phyloP scores from a whole-genome alignment of 1,140 invertebrate species.

The Portunus trituberculatus region DNA sequence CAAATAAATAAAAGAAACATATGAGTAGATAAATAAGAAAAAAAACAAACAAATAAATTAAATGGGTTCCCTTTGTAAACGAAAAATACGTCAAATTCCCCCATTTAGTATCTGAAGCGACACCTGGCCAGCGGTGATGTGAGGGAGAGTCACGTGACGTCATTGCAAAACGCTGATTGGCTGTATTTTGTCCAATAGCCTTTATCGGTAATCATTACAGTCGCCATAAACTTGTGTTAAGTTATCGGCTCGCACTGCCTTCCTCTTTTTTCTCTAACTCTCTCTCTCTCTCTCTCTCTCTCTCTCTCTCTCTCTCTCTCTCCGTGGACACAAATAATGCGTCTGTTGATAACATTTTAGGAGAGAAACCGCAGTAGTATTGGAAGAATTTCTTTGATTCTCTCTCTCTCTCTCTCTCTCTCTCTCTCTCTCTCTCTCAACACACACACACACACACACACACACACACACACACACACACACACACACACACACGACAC shows the following conservation, averaged over 20 bases:
- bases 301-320: too few relatives aligned
- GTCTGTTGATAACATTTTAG: too few relatives aligned
- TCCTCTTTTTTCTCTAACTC: not conserved
- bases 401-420: not conserved
- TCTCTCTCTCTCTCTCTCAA: constrained; percentile 5
- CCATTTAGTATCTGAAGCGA: too few relatives aligned
- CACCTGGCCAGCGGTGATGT: not conserved
- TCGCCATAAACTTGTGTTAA: not conserved
- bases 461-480: not conserved
- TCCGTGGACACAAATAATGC: too few relatives aligned
- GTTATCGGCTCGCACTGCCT: not conserved
- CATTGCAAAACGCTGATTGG: not conserved
- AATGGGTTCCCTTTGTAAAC: too few relatives aligned
- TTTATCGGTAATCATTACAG: not conserved
- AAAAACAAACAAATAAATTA: too few relatives aligned
- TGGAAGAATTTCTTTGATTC: not conserved
- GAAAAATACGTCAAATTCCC: too few relatives aligned
- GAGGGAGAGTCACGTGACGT: not conserved
- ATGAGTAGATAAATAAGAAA: too few relatives aligned
- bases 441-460: not conserved
- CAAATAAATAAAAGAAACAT: too few relatives aligned
- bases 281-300: too few relatives aligned
- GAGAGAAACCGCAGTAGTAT: too few relatives aligned
- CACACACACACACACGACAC: not conserved
- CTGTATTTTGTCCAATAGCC: not conserved